Conservation (phyloP, 2,888 invertebrate genomes). For the Leucophenga montana region DNA sequence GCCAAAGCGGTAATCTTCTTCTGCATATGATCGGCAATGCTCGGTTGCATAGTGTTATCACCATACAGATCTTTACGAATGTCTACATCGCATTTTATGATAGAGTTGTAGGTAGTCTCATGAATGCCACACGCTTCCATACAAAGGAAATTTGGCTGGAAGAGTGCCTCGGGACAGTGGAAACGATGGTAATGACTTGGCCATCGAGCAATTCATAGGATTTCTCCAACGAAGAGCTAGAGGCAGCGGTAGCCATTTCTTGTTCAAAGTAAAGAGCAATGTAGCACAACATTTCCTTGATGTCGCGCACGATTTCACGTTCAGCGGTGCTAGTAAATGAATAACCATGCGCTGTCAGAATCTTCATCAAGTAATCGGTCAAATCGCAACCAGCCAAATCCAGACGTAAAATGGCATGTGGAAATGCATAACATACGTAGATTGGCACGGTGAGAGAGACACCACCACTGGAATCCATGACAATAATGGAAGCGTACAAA, state of each 20-base stretch:
- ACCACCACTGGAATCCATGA: too few species aligned
- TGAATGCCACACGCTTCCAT: conserved; percentile 88
- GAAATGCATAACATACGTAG: too few species aligned
- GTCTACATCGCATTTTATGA: conserved; percentile 95
- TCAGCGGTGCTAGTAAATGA: conserved; percentile 94
- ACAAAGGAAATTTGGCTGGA: conserved; percentile 90
- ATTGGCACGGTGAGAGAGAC: too few species aligned
- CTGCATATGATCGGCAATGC: conserved; percentile 92
- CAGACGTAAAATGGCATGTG: conserved; percentile 94
- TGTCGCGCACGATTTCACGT: conserved; percentile 94
- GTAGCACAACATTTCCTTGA: conserved; percentile 94
- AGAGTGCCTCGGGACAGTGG: conserved; percentile 92
- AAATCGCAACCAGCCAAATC: too few species aligned
- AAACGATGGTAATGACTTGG: conserved; percentile 88
- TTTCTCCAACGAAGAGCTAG: conserved; percentile 89
- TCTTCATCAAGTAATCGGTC: conserved; percentile 95
- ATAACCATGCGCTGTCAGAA: conserved; percentile 92
- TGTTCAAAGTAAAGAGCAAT: conserved; percentile 93
- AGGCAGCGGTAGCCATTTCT: conserved; percentile 94
- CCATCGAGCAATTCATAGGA: conserved; percentile 90
- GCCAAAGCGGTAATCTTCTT: too few species aligned
- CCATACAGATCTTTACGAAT: conserved; percentile 94
- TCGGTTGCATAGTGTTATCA: conserved; percentile 93
- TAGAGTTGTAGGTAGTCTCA: conserved; percentile 90
- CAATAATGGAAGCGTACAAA: too few species aligned